Percentiles rank a stretch among this genome's conserved stretches.
phyloP scores from a whole-genome alignment of 2,888 invertebrate genomes.

The Drosophila incognita region DNA sequence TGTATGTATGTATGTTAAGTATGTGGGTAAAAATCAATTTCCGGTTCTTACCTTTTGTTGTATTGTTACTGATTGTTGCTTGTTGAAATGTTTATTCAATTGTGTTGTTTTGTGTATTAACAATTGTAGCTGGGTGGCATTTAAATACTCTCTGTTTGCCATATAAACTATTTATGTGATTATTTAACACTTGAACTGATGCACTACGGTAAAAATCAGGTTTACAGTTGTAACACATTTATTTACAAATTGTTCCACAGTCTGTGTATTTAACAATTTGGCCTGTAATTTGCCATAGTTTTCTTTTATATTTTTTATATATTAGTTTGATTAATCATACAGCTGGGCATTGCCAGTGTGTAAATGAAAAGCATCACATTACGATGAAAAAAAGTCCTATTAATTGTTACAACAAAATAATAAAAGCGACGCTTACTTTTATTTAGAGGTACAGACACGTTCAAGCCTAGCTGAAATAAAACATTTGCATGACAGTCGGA shows the following conservation, averaged over 20 bases:
- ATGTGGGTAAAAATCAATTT: slow-evolving; percentile 62
- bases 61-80: slow-evolving; percentile 34
- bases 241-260: slow-evolving; percentile 47
- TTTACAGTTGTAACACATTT: slow-evolving; percentile 49
- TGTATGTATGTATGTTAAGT: slow-evolving; percentile 5
- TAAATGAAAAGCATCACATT: slow-evolving; percentile 41
- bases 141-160: slow-evolving; percentile 28
- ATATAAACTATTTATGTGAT: slow-evolving; percentile 58
- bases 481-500: slow-evolving; percentile 7
- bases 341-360: slow-evolving; percentile 40
- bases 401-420: slow-evolving; percentile 64
- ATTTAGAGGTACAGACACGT: slow-evolving; percentile 31
- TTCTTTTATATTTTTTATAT: slow-evolving; percentile 2
- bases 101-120: slow-evolving; percentile 54
- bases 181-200: slow-evolving; percentile 53
- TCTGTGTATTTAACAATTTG: slow-evolving; percentile 31
- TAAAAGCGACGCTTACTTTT: slow-evolving; percentile 64
- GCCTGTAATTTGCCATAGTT: slow-evolving; percentile 5
- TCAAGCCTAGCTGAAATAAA: slow-evolving; percentile 8
- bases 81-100: slow-evolving; percentile 16
- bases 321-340: slow-evolving; percentile 1
- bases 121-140: slow-evolving; percentile 47
- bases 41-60: slow-evolving; percentile 62
- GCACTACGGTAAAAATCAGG: slow-evolving; percentile 51
- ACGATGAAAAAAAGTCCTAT: slow-evolving; percentile 41